A percentile compares a stretch with the other conserved stretches of the same genome.
phyloP scores from a whole-genome alignment of 2,113 vertebrate genomes.

The Phaethon lepturus region DNA sequence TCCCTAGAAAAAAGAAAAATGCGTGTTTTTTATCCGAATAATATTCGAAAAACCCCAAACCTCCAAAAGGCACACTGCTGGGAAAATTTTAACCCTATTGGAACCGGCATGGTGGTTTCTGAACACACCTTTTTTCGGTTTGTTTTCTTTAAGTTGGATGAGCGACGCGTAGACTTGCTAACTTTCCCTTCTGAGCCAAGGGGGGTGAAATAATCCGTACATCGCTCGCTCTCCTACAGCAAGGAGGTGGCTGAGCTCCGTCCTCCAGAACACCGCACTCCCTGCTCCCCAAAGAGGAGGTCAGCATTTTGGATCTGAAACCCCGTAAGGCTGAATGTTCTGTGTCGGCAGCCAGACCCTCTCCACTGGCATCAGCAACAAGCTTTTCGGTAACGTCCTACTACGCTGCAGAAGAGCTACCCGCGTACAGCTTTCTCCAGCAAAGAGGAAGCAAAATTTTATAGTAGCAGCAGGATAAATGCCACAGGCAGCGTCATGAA shows the following conservation, averaged over 20 bases:
- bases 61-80: neutral
- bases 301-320: slow-evolving; percentile 21
- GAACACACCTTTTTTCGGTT: neutral
- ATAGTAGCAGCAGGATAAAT: neutral
- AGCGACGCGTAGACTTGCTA: neutral
- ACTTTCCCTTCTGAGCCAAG: neutral
- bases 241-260: neutral
- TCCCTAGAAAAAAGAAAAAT: neutral
- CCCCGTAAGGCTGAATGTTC: neutral
- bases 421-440: neutral
- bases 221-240: neutral
- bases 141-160: neutral
- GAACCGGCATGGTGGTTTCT: neutral
- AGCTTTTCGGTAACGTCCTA: neutral
- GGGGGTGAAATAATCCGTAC: neutral
- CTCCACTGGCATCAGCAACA: slow-evolving; percentile 4
- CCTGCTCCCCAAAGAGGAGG: neutral
- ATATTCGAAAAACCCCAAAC: neutral
- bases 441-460: slow-evolving; percentile 18
- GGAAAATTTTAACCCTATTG: neutral
- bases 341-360: neutral
- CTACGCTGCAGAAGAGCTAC: neutral
- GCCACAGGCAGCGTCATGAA: slow-evolving; percentile 11
- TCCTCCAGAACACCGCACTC: neutral
- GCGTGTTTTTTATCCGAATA: neutral